phyloP scores from a whole-genome alignment of 37 sponge, comb jelly and placozoan species.

The Mnemiopsis leidyi region DNA sequence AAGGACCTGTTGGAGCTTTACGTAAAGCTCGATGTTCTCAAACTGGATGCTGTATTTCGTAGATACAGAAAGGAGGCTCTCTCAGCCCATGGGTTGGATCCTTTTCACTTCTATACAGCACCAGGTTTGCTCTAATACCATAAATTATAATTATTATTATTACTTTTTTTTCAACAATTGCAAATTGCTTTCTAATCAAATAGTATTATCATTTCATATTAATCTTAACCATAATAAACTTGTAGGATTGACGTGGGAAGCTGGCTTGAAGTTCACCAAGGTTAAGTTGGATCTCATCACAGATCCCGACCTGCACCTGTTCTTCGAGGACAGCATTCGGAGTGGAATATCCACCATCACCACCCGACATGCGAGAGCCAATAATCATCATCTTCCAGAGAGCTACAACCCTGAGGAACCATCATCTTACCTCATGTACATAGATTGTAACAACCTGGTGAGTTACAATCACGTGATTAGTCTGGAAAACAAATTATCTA shows the following conservation, averaged over 20 bases:
- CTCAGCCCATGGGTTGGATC: background rate
- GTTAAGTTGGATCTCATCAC: background rate
- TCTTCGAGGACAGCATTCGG: background rate
- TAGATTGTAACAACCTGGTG: background rate
- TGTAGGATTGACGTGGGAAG: background rate
- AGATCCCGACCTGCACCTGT: background rate
- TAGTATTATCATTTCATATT: background rate
- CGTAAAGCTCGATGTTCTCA: background rate
- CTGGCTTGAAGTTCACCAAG: background rate
- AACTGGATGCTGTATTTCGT: background rate
- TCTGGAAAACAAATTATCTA: background rate
- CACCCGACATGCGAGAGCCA: background rate
- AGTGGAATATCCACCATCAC: background rate
- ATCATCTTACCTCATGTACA: background rate
- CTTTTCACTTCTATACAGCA: background rate
- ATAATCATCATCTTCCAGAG: too few species aligned
- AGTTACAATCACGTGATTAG: background rate
- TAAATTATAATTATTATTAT: too few species aligned
- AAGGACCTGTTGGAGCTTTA: background rate
- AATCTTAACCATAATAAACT: background rate
- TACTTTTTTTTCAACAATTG: too few species aligned
- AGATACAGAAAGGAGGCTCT: background rate
- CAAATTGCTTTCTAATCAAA: background rate
- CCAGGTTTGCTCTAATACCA: too few species aligned
- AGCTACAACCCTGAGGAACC: background rate